Conservation (phyloP, 2,797 vertebrate genomes). For the Apogon talboti region DNA sequence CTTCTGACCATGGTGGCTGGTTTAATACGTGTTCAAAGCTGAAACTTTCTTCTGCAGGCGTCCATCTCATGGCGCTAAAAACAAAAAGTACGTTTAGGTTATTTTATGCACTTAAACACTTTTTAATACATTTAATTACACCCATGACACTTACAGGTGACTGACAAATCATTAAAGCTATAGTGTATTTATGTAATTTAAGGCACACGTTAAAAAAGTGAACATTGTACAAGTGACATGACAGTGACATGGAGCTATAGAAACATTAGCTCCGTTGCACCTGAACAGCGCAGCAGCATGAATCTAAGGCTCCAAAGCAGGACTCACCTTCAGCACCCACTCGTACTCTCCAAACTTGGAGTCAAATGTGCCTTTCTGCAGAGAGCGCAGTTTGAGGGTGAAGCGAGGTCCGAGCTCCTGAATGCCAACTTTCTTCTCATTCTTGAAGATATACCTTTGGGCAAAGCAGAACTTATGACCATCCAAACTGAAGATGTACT, state of each 20-base stretch:
- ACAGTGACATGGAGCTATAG: no score
- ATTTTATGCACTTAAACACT: no score
- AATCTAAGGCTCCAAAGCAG: no score
- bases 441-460: conserved; percentile 95
- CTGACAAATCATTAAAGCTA: neutral
- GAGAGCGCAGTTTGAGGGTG: conserved; percentile 95
- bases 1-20: conserved; percentile 7
- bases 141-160: neutral
- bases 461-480: neutral
- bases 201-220: no score
- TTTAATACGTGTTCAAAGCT: conserved; percentile 79
- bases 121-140: no score
- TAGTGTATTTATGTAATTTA: no score
- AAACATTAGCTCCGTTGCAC: no score
- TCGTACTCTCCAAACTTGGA: conserved; percentile 98
- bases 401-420: conserved; percentile 98
- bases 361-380: conserved; percentile 98
- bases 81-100: conserved; percentile 6
- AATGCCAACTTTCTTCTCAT: conserved; percentile 97
- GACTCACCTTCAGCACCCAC: conserved; percentile 96
- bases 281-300: no score
- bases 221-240: no score
- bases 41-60: conserved; percentile 95
- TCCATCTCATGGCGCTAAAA: conserved; percentile 98
- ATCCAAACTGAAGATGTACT: neutral